phyloP scores from a whole-genome alignment of 2,797 vertebrate genomes.

The Geotria australis region DNA sequence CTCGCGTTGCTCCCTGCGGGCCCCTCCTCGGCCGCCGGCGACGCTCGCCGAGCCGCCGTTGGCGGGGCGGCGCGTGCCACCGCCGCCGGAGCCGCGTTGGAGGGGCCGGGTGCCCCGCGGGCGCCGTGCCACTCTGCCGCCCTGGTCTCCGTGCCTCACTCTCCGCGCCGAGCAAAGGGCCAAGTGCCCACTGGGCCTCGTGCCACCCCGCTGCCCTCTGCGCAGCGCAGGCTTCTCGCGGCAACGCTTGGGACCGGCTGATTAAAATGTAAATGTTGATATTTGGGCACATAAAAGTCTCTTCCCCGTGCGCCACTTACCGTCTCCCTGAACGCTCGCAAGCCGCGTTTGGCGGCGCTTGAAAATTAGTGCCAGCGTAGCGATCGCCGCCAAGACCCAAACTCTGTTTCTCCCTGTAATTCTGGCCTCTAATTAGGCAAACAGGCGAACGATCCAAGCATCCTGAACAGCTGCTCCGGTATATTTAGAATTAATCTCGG shows the following conservation, averaged over 20 bases:
- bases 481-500: slow-evolving; percentile 25
- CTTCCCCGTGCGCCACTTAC: slow-evolving; percentile 87
- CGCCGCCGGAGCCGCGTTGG: no score
- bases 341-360: slow-evolving; percentile 63
- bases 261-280: slow-evolving; percentile 99
- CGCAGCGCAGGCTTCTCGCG: no score
- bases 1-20: no score
- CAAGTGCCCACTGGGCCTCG: no score
- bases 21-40: no score
- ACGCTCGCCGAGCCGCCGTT: no score
- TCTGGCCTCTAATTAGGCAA: slow-evolving; percentile 80
- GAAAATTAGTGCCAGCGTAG: slow-evolving; percentile 25
- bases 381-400: slow-evolving; percentile 39
- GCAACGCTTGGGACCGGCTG: slow-evolving; percentile 13
- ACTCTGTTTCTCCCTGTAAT: slow-evolving; percentile 45
- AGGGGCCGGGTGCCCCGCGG: no score
- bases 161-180: no score
- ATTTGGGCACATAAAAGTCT: slow-evolving; percentile 99
- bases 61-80: no score
- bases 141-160: no score
- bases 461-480: slow-evolving; percentile 82
- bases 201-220: no score
- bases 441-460: slow-evolving; percentile 53
- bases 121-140: no score
- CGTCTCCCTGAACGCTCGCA: slow-evolving; percentile 87